Percentiles rank a stretch among this genome's conserved stretches.
Conservation (phyloP, 2,888 invertebrate species). For the Metalampra italica region DNA sequence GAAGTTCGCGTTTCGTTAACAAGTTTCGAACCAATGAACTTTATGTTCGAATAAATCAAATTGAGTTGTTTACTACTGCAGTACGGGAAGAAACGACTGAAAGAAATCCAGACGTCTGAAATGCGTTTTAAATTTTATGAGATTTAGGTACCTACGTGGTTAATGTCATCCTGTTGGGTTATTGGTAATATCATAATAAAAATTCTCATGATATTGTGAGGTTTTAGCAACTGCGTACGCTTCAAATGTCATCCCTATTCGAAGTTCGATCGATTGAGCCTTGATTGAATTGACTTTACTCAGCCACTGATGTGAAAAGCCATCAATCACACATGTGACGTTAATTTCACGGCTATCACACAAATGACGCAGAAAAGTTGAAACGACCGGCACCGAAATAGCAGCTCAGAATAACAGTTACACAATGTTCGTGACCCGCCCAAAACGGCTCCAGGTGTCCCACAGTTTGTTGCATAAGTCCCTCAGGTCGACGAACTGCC, state of each 20-base stretch:
- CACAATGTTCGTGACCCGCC: constrained; percentile 33
- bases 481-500: constrained; percentile 48
- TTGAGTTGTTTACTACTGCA: constrained; percentile 7
- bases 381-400: constrained; percentile 11
- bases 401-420: constrained; percentile 27
- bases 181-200: too few relatives aligned
- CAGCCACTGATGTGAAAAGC: not conserved
- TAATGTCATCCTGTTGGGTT: not conserved
- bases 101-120: not conserved
- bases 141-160: not conserved
- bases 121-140: not conserved
- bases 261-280: too few relatives aligned
- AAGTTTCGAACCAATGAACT: constrained; percentile 8
- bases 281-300: not conserved
- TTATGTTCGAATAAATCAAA: not conserved
- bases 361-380: not conserved
- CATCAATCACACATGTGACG: constrained; percentile 14
- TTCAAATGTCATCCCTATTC: too few relatives aligned
- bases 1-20: constrained; percentile 6
- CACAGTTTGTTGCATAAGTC: constrained; percentile 44
- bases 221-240: too few relatives aligned
- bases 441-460: constrained; percentile 47
- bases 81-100: not conserved
- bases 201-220: too few relatives aligned
- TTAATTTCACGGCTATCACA: constrained; percentile 19